phyloP scores from a whole-genome alignment of 1,140 invertebrate species.

The Lasaia peninsularis region DNA sequence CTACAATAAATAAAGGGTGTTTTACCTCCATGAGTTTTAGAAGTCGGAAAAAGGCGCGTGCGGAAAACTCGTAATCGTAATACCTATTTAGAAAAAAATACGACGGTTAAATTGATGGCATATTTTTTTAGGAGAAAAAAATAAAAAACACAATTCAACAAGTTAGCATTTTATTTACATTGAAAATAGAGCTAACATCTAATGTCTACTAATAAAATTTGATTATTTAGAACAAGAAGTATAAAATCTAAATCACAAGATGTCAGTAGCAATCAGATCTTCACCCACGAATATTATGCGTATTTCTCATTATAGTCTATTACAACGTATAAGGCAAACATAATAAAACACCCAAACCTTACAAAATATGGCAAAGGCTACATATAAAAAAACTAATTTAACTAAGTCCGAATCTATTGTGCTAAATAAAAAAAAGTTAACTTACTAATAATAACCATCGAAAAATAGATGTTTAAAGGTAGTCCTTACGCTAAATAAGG shows the following conservation, averaged over 20 bases:
- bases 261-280: constrained; percentile 67
- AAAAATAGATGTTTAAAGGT: constrained; percentile 65
- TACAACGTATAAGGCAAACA: constrained; percentile 32
- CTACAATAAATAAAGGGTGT: too few relatives aligned
- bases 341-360: constrained; percentile 44
- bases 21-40: too few relatives aligned
- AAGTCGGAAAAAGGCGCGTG: too few relatives aligned
- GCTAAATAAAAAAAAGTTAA: constrained; percentile 56
- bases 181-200: constrained; percentile 77
- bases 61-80: too few relatives aligned
- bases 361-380: constrained; percentile 25
- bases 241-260: constrained; percentile 77
- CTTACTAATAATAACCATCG: constrained; percentile 55
- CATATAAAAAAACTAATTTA: constrained; percentile 32
- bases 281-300: constrained; percentile 31
- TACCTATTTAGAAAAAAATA: too few relatives aligned
- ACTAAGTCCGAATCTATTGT: constrained; percentile 60
- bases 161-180: constrained; percentile 78
- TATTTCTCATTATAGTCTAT: constrained; percentile 26
- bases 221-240: constrained; percentile 76
- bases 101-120: too few relatives aligned
- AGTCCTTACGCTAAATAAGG: constrained; percentile 45
- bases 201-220: constrained; percentile 73
- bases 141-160: constrained; percentile 71
- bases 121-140: background rate